Evolutionary conservation across 2,888 invertebrate genomes (phyloP).

Genomic region (Taenaris catops): DNA sequence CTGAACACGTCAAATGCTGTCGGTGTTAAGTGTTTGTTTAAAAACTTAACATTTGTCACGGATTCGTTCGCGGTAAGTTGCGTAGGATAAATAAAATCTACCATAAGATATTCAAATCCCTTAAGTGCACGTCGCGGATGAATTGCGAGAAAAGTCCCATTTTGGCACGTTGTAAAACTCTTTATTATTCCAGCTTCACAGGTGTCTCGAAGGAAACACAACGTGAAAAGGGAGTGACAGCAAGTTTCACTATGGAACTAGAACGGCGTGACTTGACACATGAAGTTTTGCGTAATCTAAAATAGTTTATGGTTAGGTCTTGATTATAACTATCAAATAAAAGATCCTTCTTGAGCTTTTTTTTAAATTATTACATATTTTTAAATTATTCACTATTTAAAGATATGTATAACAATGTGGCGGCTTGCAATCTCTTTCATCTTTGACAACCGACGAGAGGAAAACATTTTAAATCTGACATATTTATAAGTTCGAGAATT

Average conservation of each 20-base stretch:
- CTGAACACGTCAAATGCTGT: slow-evolving; percentile 1
- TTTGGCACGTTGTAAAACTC: slow-evolving; percentile 74
- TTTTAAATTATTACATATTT: no score
- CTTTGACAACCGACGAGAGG: no score
- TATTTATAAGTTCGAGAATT: no score
- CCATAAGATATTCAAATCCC: slow-evolving; percentile 79
- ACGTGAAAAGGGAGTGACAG: slow-evolving; percentile 46
- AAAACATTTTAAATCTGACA: no score
- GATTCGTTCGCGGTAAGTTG: slow-evolving; percentile 51
- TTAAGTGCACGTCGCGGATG: slow-evolving; percentile 78
- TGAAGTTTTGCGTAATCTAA: no score
- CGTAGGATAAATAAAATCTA: slow-evolving; percentile 67
- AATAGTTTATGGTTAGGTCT: no score
- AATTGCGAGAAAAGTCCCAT: slow-evolving; percentile 75
- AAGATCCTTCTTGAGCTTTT: no score
- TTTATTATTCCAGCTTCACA: slow-evolving; percentile 74
- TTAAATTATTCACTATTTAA: no score
- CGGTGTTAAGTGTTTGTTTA: slow-evolving; percentile 47
- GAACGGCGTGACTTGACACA: no score
- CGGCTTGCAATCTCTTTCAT: no score
- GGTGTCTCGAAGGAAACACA: slow-evolving; percentile 67
- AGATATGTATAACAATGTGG: no score
- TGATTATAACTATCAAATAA: no score
- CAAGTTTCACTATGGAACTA: slow-evolving; percentile 4
- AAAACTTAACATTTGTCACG: slow-evolving; percentile 52